Base-by-base conservation (phyloP, 1,140 invertebrate species). In the Orchesella cincta region DNA sequence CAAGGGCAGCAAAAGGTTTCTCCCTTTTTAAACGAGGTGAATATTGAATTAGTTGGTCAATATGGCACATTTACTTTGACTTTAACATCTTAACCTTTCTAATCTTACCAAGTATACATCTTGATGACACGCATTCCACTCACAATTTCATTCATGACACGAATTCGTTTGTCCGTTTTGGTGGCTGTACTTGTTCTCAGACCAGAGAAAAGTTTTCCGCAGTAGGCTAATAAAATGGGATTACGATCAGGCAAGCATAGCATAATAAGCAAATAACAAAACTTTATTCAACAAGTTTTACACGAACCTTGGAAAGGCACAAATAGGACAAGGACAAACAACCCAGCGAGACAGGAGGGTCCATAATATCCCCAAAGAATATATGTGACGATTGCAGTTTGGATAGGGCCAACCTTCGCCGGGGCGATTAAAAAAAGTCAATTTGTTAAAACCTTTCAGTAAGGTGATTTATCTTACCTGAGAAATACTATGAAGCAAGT, bases 61-160 rank as follows among this genome's bases (percentile, higher is more conserved):
- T n/a, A n/a, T n/a, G n/a, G n/a, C n/a, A n/a, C n/a, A n/a, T n/a
- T n/a, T n/a, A n/a, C n/a, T n/a, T n/a, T n/a, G n/a, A n/a, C n/a
- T n/a, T n/a, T n/a, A n/a, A n/a, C n/a, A n/a, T n/a, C n/a, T n/a
- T n/a, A n/a, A n/a, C n/a, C n/a, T n/a, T n/a, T n/a, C n/a, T n/a
- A n/a, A n/a, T 64, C 34, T 14, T 71, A 71, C 29, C 34, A 73
- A 5, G 86, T 83, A 76, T 87, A 87, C 88, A 89, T 88, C 83
- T 89, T 90, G 73, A 90, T 89, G 0, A 89, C 86, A 73, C 87
- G 83, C 81, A 89, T 89, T 3, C 86, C 88, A 3, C 84, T 80
- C 3, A 89, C 85, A n/a, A 89, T 86, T 81, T 89, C 88, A 81
- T 86, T 88, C 87, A 89, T 88, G 36, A 88, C 79, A 34, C 74